Evolutionary conservation across 1,140 invertebrate genomes (phyloP).

Genomic region (Cyphomyrmex costatus): DNA sequence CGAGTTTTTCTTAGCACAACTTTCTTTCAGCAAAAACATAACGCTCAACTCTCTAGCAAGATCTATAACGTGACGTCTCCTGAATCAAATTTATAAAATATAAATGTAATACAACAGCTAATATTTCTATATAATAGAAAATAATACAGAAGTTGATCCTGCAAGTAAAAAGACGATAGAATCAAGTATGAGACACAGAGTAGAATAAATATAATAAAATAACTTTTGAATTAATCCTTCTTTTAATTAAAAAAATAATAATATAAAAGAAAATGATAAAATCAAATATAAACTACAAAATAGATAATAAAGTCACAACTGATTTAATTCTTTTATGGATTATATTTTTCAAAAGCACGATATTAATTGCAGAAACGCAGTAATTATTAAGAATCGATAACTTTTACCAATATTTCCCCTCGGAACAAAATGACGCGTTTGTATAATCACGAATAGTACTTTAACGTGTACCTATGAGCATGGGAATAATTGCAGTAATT

Average conservation of each 20-base stretch:
- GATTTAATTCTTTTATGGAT: neutral
- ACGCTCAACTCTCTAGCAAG: too few relatives aligned
- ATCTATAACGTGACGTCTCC: too few relatives aligned
- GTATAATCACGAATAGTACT: neutral
- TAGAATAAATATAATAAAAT: neutral
- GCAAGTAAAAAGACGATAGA: neutral
- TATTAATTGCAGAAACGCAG: neutral
- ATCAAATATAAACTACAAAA: neutral
- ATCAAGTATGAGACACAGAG: neutral
- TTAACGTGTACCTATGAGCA: conserved; percentile 2
- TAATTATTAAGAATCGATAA: neutral
- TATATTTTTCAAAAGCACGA: neutral
- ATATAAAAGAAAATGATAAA: neutral
- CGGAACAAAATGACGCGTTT: conserved; percentile 10
- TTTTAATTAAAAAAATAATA: neutral
- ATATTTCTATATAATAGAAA: neutral
- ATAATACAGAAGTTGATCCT: neutral
- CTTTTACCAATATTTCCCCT: conserved; percentile 15
- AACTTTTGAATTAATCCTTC: neutral
- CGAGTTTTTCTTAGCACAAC: neutral
- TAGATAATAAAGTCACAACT: neutral
- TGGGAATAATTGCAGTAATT: conserved; percentile 49
- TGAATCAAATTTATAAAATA: neutral
- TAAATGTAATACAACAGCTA: neutral
- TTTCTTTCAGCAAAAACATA: neutral